phyloP scores from a whole-genome alignment of 2,113 vertebrate genomes.

The Cheilinus undulatus region DNA sequence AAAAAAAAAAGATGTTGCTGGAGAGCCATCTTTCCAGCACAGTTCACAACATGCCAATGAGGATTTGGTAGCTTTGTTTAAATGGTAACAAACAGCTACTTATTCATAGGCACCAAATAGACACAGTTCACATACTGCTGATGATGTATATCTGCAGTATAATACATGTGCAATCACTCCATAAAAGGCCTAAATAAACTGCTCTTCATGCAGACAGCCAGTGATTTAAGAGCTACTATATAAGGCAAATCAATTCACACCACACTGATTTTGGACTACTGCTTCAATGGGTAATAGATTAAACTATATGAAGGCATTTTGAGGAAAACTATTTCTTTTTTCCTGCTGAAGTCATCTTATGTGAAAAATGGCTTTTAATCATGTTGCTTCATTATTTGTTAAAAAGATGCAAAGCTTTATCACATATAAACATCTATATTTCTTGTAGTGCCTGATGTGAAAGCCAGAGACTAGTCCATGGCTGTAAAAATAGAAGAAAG shows the following conservation, averaged over 20 bases:
- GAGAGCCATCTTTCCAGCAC: slow-evolving; percentile 46
- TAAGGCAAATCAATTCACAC: too few species aligned
- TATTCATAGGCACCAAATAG: slow-evolving; percentile 25
- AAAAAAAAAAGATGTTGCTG: slow-evolving; percentile 21
- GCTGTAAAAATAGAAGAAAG: slow-evolving; percentile 4
- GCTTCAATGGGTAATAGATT: too few species aligned
- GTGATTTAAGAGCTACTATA: too few species aligned
- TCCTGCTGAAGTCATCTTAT: slow-evolving; percentile 1
- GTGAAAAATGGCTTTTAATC: not conserved
- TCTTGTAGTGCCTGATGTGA: slow-evolving; percentile 4
- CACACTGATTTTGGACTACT: too few species aligned
- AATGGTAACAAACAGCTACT: slow-evolving; percentile 12
- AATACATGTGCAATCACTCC: not conserved
- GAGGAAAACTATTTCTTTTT: slow-evolving; percentile 6
- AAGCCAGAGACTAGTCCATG: slow-evolving; percentile 4
- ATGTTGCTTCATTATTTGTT: slow-evolving; percentile 12
- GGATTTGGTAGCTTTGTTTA: slow-evolving; percentile 30
- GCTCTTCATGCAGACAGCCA: not conserved
- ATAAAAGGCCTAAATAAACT: not conserved
- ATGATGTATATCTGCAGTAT: not conserved
- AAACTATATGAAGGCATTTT: not conserved
- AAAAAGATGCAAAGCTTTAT: not conserved
- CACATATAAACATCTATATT: slow-evolving; percentile 1
- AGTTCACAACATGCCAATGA: slow-evolving; percentile 54
- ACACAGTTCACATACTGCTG: not conserved